Evolutionary conservation across 2,113 vertebrate species (phyloP).

Genomic region (Entosphenus tridentatus): DNA sequence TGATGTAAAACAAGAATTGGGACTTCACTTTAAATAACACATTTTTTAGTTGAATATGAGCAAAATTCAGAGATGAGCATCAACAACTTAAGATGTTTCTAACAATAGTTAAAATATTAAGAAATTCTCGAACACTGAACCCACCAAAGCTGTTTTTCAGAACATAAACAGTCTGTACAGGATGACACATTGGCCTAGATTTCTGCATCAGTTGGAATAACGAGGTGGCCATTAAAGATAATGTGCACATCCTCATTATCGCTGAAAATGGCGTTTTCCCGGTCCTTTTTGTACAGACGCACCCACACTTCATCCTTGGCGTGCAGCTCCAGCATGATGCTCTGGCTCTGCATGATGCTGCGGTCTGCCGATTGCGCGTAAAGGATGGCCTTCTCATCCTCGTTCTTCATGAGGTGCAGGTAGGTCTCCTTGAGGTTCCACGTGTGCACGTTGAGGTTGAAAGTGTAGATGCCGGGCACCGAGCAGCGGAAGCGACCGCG

Average conservation of each 20-base stretch:
- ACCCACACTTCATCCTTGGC: constrained; percentile 7
- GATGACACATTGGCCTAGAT: too few species aligned
- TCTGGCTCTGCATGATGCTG: constrained; percentile 10
- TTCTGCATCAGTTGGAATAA: not conserved
- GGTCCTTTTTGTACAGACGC: not conserved
- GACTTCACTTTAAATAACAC: too few species aligned
- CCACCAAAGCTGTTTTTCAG: too few species aligned
- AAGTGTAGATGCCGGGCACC: constrained; percentile 1
- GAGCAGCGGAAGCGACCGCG: constrained; percentile 4
- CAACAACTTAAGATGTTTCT: too few species aligned
- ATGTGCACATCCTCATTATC: constrained; percentile 4
- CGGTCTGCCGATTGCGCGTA: constrained; percentile 6
- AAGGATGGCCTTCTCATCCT: constrained; percentile 5
- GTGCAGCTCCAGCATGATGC: constrained; percentile 5
- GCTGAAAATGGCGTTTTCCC: constrained; percentile 7
- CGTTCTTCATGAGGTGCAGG: constrained; percentile 7
- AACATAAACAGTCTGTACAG: too few species aligned
- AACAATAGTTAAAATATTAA: too few species aligned
- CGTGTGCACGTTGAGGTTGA: constrained; percentile 8
- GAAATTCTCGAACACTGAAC: too few species aligned
- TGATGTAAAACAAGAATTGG: too few species aligned
- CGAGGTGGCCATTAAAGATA: constrained; percentile 8
- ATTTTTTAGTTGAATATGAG: too few species aligned
- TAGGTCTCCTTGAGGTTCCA: constrained; percentile 9
- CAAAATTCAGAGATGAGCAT: too few species aligned